phyloP scores from a whole-genome alignment of 2,113 vertebrate genomes.

The Microtus pennsylvanicus region DNA sequence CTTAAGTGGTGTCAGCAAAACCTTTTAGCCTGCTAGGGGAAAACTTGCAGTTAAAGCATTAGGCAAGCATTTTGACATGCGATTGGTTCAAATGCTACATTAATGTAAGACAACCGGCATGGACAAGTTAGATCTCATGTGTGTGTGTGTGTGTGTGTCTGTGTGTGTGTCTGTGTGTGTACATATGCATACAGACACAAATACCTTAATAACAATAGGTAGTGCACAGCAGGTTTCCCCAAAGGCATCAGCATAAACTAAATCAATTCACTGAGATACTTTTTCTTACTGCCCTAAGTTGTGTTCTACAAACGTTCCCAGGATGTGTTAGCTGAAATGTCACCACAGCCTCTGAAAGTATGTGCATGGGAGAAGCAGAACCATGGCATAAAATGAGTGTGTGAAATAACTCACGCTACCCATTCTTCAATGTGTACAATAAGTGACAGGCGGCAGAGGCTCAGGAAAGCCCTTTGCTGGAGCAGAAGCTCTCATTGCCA shows the following conservation, averaged over 20 bases:
- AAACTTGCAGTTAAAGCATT: neutral
- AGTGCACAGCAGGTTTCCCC: neutral
- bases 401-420: neutral
- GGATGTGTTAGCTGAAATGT: neutral
- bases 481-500: neutral
- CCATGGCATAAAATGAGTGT: neutral
- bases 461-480: neutral
- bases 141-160: no score
- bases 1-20: neutral
- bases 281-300: neutral
- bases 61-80: neutral
- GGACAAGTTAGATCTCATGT: neutral
- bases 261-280: neutral
- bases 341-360: neutral
- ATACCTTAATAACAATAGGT: neutral
- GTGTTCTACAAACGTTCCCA: neutral
- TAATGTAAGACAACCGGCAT: neutral
- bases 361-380: neutral
- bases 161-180: neutral
- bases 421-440: neutral
- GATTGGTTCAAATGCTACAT: neutral
- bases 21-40: neutral
- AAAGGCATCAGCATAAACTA: neutral
- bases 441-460: neutral
- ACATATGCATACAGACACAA: neutral